Conservation (phyloP, 2,113 vertebrate genomes). For the Balaeniceps rex region DNA sequence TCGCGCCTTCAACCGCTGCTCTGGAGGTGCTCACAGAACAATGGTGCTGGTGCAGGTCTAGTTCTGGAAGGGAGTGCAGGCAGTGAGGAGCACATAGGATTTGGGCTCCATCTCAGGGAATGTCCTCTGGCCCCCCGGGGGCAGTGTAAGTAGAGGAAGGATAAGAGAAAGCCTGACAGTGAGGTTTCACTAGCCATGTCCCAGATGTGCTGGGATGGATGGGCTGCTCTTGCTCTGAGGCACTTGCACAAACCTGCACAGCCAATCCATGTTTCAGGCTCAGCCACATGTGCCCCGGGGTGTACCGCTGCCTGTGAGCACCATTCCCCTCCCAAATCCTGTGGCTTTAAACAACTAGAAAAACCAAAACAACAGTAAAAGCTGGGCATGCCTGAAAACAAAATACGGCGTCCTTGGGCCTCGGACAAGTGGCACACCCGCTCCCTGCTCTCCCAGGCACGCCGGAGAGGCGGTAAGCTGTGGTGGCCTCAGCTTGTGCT, state of each 20-base stretch:
- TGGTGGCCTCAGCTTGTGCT: not conserved
- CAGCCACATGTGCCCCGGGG: rapidly evolving
- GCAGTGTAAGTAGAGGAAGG: not conserved
- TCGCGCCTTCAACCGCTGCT: not conserved
- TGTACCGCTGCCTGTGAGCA: rapidly evolving
- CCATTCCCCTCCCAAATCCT: not conserved
- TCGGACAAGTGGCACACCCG: not conserved
- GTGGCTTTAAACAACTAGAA: not conserved
- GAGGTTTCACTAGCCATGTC: not conserved
- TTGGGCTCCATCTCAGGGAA: not conserved
- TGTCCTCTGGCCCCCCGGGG: not conserved
- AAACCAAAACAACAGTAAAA: not conserved
- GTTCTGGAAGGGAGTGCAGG: not conserved
- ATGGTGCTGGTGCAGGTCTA: not conserved
- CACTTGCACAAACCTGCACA: not conserved
- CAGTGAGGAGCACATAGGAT: not conserved
- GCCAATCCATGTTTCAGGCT: not conserved
- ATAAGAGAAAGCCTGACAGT: not conserved
- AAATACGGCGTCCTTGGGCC: not conserved
- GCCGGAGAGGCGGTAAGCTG: not conserved
- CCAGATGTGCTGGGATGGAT: not conserved
- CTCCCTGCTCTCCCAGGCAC: not conserved
- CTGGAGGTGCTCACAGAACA: not conserved
- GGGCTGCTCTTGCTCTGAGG: not conserved
- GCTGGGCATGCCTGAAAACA: not conserved